phyloP scores from a whole-genome alignment of 2,888 invertebrate genomes.

The Conops quadrifasciatus region DNA sequence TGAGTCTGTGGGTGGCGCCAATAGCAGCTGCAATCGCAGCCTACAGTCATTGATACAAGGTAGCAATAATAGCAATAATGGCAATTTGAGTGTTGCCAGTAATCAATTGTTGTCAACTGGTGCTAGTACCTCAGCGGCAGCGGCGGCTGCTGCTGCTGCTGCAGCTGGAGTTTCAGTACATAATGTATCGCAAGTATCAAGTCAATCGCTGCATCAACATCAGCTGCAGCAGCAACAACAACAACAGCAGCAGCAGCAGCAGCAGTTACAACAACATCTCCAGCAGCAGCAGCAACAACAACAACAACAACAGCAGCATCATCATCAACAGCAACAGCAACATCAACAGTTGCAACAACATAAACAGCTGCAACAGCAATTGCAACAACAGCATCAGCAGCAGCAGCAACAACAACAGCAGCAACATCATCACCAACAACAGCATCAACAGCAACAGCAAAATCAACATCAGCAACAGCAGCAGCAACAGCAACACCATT shows the following conservation, averaged over 20 bases:
- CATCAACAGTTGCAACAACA: constrained; percentile 33
- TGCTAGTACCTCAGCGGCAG: constrained; percentile 60
- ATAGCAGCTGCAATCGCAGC: constrained; percentile 57
- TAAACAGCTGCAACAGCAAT: constrained; percentile 45
- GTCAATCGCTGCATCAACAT: constrained; percentile 17
- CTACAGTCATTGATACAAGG: constrained; percentile 62
- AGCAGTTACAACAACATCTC: constrained; percentile 49
- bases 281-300: constrained; percentile 40
- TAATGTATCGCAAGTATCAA: constrained; percentile 38
- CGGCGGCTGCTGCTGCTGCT: constrained; percentile 55
- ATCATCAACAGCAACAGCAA: constrained; percentile 60
- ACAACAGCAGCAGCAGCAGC: constrained; percentile 48
- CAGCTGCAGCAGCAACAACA: constrained; percentile 35
- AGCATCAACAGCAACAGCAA: constrained; percentile 54
- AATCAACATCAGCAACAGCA: constrained; percentile 39
- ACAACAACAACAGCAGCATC: constrained; percentile 42
- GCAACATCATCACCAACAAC: constrained; percentile 64
- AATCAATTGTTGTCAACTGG: constrained; percentile 48
- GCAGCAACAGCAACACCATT: constrained; percentile 48
- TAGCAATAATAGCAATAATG: constrained; percentile 40
- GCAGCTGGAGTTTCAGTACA: constrained; percentile 50
- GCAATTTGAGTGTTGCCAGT: constrained; percentile 40
- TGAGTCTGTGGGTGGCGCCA: constrained; percentile 39
- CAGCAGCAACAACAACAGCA: constrained; percentile 48
- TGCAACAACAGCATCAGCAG: constrained; percentile 49